phyloP scores from a whole-genome alignment of 2,113 vertebrate genomes.

The Puffinus mauretanicus region DNA sequence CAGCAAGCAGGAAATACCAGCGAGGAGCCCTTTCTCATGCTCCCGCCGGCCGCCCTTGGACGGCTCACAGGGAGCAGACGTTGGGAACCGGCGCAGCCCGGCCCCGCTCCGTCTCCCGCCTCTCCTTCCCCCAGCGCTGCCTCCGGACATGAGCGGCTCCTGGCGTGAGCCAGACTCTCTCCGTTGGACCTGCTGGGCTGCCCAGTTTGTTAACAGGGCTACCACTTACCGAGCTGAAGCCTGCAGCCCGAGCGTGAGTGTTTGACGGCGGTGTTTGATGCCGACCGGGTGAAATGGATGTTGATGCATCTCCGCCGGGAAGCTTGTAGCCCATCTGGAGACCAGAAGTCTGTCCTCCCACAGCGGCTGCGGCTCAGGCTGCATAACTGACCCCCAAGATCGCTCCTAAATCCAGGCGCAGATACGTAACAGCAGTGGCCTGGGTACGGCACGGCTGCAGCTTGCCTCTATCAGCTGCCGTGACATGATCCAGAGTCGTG shows the following conservation, averaged over 20 bases:
- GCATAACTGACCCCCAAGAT: background rate
- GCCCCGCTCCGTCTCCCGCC: background rate
- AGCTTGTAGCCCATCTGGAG: background rate
- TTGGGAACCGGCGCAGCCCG: background rate
- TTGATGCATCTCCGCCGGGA: fast-evolving
- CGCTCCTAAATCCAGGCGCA: background rate
- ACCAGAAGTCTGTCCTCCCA: background rate
- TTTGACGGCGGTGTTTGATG: background rate
- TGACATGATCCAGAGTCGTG: background rate
- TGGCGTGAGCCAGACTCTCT: fast-evolving
- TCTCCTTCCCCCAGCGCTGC: background rate
- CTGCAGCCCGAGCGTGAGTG: background rate
- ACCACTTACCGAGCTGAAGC: fast-evolving
- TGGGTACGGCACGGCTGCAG: fast-evolving
- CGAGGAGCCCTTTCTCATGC: slow-evolving; percentile 66
- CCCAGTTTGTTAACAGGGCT: background rate
- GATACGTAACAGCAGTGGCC: fast-evolving
- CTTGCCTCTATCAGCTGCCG: background rate
- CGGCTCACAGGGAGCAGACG: background rate
- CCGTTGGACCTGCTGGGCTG: background rate
- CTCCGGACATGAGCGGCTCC: background rate
- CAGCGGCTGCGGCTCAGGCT: background rate
- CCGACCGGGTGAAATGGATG: fast-evolving
- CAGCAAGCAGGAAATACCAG: slow-evolving; percentile 56
- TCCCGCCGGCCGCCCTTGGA: slow-evolving; percentile 22